Percentiles rank a stretch among this genome's conserved stretches.
Conservation (phyloP, 2,113 vertebrate species). For the Xenopus laevis region DNA sequence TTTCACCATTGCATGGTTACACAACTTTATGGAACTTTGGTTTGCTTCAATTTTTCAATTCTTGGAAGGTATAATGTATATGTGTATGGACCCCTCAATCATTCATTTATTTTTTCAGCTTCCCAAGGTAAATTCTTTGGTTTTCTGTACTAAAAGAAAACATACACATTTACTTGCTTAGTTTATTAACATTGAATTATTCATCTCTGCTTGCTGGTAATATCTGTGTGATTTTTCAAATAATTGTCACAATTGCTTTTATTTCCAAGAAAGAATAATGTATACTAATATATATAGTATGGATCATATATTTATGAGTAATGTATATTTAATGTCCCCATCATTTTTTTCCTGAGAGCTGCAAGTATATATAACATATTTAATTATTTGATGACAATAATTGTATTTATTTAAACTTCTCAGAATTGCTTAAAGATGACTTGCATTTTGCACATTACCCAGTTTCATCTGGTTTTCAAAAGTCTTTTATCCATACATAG, state of each 20-base stretch:
- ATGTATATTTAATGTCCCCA: slow-evolving; percentile 31
- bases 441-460: slow-evolving; percentile 24
- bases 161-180: not conserved
- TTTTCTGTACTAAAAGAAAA: not conserved
- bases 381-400: slow-evolving; percentile 24
- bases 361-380: slow-evolving; percentile 33
- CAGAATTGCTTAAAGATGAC: not conserved
- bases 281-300: not conserved
- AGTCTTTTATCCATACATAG: not conserved
- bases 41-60: not conserved
- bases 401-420: slow-evolving; percentile 31
- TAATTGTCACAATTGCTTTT: too few species aligned
- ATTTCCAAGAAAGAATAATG: not conserved
- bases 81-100: too few species aligned
- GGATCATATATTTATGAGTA: slow-evolving; percentile 29
- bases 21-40: not conserved
- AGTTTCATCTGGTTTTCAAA: not conserved
- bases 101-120: too few species aligned
- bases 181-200: not conserved
- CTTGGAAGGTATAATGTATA: too few species aligned
- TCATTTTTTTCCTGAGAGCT: slow-evolving; percentile 25
- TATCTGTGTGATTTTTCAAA: too few species aligned
- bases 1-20: not conserved
- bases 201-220: not conserved
- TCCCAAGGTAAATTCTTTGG: too few species aligned